Percentiles rank a stretch among this genome's conserved stretches.
Evolutionary conservation across 2,888 invertebrate genomes (phyloP).

Genomic region (Biston betularia): DNA sequence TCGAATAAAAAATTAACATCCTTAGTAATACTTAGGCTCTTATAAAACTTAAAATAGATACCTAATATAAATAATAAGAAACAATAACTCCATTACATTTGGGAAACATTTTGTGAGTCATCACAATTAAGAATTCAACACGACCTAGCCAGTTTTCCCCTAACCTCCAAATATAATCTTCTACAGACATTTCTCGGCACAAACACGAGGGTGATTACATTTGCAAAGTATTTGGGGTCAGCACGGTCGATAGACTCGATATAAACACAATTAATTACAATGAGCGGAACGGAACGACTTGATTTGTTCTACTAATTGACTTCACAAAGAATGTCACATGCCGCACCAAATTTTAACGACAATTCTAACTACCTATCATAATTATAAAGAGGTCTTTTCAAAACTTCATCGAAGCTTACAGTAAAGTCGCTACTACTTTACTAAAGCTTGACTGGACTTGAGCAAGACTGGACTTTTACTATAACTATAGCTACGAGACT

Average conservation of each 20-base stretch:
- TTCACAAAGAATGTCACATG: constrained; percentile 10
- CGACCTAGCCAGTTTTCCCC: constrained; percentile 9
- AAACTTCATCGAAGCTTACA: too few relatives aligned
- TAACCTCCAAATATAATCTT: constrained; percentile 4
- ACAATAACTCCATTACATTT: constrained; percentile 5
- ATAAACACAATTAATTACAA: constrained; percentile 42
- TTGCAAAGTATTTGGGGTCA: constrained; percentile 36
- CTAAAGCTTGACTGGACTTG: too few relatives aligned
- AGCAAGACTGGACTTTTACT: too few relatives aligned
- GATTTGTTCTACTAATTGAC: constrained; percentile 37
- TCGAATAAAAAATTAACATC: too few relatives aligned
- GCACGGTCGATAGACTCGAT: constrained; percentile 32
- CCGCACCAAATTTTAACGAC: not conserved
- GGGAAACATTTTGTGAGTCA: constrained; percentile 15
- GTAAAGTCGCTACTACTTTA: too few relatives aligned
- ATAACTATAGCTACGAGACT: too few relatives aligned
- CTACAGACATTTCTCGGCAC: constrained; percentile 14
- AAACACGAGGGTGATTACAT: constrained; percentile 28
- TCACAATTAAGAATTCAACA: not conserved
- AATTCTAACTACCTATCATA: not conserved
- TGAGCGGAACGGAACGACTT: constrained; percentile 38
- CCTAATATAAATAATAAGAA: too few relatives aligned
- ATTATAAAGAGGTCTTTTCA: too few relatives aligned
- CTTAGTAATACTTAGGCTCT: too few relatives aligned
- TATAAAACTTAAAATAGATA: too few relatives aligned